Base-by-base conservation (phyloP, 1,140 invertebrate genomes). In the Sesamia nonagrioides region DNA sequence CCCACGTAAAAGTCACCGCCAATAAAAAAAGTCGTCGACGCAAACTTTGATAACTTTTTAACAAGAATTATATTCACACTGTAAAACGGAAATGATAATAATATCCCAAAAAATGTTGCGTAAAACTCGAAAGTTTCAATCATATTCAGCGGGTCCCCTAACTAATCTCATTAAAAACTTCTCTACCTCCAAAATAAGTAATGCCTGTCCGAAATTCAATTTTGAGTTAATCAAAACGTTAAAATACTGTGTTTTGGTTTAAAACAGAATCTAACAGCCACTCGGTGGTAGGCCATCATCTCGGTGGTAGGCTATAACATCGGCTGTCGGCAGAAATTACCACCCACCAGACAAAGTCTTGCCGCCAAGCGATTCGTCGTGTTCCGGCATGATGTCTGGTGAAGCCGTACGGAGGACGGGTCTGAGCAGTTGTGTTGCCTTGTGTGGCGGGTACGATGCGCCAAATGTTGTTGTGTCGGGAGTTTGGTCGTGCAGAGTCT, bases 161-260 rank as follows among this genome's bases (percentile, higher is more conserved):
- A 66, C 74, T 77, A 77, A 77, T 48, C 60, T 68, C 74, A 77
- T 77, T 77, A 77, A 77, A 77, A 27, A 77, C 48, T 77, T 77
- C n/a, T 40, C 15, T 45, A 27, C 21, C 37, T 40, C 5, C 27
- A 48, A 77, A 77, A 66, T 77, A 68, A 68, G 74, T 77, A 77
- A 77, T 77, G 60, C 74, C 48, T 68, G 60, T 21, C 74, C n/a
- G 21, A 77, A 66, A 77, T 68, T 68, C 17, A 77, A 77, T 77
- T 77, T 77, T 68, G 37, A 68, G 45, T 68, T 52, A 76, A 77
- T 77, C 74, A 77, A 66, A 77, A 68, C 61, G 73, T 76, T 66
- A 76, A 54, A 63, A 76, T 76, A 35, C 35, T 21, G 58, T 75
- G 58, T 61, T 42, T 37, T 40, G 40, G 15, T 56, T 60, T 42